Percentiles rank a stretch among this genome's conserved stretches.
These are phyloP conservation scores for Clamator glandarius DNA, from an alignment of 2,797 vertebrate genomes.

Conservation along the genomic window DNA sequence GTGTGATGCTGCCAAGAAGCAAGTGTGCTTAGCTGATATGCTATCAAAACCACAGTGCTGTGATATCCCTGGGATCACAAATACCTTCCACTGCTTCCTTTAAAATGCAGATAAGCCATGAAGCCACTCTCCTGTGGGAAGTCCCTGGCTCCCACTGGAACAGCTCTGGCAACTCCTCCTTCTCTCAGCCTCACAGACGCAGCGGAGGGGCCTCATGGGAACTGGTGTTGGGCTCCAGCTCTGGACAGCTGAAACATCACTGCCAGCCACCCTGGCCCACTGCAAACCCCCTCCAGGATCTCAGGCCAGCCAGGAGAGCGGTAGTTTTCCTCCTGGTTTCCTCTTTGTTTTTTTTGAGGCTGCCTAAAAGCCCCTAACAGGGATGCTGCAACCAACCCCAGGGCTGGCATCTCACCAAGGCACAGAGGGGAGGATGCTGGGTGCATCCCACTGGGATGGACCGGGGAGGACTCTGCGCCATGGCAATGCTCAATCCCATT, in stretches of 20 bases:
- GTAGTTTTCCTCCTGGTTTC: too few species aligned
- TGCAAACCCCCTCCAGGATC: background rate
- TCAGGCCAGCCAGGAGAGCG: background rate
- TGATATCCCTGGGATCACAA: fast-evolving
- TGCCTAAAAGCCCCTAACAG: background rate
- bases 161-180: background rate
- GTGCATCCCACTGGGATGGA: too few species aligned
- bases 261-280: background rate
- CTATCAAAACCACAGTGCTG: background rate
- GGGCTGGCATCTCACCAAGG: background rate
- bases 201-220: fast-evolving
- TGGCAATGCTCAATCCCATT: fast-evolving
- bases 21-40: background rate
- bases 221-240: background rate
- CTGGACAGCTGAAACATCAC: background rate
- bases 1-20: background rate
- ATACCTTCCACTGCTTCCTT: background rate
- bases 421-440: too few species aligned
- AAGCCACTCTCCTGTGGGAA: background rate
- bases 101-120: background rate
- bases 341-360: background rate
- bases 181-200: background rate
- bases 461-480: too few species aligned
- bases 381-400: background rate
- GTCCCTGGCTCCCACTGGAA: fast-evolving